Percentiles rank a stretch among this genome's conserved stretches.
phyloP scores from a whole-genome alignment of 2,797 vertebrate species.

The Sebastes diploproa region DNA sequence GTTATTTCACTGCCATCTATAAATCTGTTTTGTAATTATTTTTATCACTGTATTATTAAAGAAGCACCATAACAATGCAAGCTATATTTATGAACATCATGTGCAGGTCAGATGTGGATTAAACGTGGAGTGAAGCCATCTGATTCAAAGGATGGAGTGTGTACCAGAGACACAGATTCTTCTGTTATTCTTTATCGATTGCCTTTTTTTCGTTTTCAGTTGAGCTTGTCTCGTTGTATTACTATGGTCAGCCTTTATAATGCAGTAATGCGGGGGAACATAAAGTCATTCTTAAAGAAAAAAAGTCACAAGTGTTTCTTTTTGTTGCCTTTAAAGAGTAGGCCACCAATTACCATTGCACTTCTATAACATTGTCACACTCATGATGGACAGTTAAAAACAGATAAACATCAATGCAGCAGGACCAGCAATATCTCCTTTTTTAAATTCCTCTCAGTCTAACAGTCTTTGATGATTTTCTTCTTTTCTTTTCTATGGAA shows the following conservation, averaged over 20 bases:
- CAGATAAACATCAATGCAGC: neutral
- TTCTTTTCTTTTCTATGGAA: constrained; percentile 9
- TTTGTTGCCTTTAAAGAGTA: neutral
- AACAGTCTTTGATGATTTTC: neutral
- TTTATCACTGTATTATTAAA: constrained; percentile 27
- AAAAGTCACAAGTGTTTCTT: neutral
- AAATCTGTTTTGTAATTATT: constrained; percentile 20
- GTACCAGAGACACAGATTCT: constrained; percentile 26
- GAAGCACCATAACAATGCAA: constrained; percentile 57
- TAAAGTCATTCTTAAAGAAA: constrained; percentile 67
- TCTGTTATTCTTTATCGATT: constrained; percentile 15
- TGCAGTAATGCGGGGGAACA: constrained; percentile 47
- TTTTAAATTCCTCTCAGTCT: too few relatives aligned
- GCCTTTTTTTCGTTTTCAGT: constrained; percentile 40
- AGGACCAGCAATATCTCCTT: neutral
- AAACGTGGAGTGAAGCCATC: constrained; percentile 1
- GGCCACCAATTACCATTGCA: neutral
- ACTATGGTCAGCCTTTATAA: constrained; percentile 64
- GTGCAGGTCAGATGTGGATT: constrained; percentile 41
- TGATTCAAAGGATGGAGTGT: neutral
- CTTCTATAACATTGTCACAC: neutral
- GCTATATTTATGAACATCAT: constrained; percentile 32
- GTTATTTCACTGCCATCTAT: constrained; percentile 45
- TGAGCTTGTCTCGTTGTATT: constrained; percentile 49
- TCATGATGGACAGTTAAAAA: neutral